A percentile compares a stretch with the other conserved stretches of the same genome.
Conservation (phyloP, 2,113 vertebrate genomes). For the Hiodon tergisus region DNA sequence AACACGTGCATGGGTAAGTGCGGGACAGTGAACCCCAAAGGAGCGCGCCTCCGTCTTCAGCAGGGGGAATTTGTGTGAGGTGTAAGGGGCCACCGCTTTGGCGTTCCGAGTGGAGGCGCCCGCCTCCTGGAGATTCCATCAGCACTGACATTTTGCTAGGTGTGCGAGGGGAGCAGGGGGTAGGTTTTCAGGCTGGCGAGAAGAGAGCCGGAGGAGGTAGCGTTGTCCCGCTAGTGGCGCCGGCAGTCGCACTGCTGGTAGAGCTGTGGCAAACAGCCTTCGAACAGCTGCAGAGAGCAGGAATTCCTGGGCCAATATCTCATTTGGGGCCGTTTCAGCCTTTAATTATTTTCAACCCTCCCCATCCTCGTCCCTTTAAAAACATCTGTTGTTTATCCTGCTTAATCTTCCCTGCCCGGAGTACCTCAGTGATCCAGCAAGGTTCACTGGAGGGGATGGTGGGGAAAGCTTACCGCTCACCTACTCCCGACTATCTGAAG, state of each 20-base stretch:
- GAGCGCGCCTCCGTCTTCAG: too few relatives aligned
- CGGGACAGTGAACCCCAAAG: too few relatives aligned
- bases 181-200: too few relatives aligned
- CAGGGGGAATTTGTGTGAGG: too few relatives aligned
- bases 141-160: background rate
- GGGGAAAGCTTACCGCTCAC: constrained; percentile 32
- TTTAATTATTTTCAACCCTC: constrained; percentile 38
- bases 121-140: background rate
- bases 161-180: background rate
- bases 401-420: constrained; percentile 17
- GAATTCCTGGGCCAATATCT: constrained; percentile 21
- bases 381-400: constrained; percentile 36
- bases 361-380: constrained; percentile 15
- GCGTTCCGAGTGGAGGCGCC: too few relatives aligned
- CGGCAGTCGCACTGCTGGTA: background rate
- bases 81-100: too few relatives aligned
- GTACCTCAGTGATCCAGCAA: constrained; percentile 11
- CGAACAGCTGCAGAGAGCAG: constrained; percentile 25
- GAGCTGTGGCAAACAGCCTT: background rate
- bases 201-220: background rate
- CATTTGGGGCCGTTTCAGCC: constrained; percentile 24
- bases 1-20: too few relatives aligned
- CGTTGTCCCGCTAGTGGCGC: background rate
- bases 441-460: constrained; percentile 18
- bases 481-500: constrained; percentile 25